These are phyloP conservation scores for Gerris buenoi DNA, from an alignment of 1,140 invertebrate species.

Conservation along the genomic window DNA sequence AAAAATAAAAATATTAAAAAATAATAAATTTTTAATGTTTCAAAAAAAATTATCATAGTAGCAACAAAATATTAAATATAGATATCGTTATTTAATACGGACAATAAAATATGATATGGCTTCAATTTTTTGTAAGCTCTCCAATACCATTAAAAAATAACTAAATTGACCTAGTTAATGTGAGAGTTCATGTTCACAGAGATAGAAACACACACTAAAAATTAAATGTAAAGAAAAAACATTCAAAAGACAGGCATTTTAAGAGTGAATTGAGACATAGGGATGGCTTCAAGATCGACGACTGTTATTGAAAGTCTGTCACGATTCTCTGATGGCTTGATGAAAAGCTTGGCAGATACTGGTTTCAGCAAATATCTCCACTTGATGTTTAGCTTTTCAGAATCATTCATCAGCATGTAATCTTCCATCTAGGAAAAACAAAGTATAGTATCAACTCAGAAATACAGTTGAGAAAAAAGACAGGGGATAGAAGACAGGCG, in stretches of 20 bases:
- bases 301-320: slow-evolving; percentile 13
- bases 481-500: too few relatives aligned
- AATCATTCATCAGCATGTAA: slow-evolving; percentile 28
- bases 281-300: slow-evolving; percentile 13
- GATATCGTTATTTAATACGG: too few relatives aligned
- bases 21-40: too few relatives aligned
- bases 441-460: slow-evolving; percentile 9
- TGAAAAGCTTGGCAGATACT: slow-evolving; percentile 32
- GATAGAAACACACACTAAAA: too few relatives aligned
- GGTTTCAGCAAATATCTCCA: slow-evolving; percentile 37
- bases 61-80: too few relatives aligned
- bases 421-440: slow-evolving; percentile 24
- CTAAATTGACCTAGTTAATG: too few relatives aligned
- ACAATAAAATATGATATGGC: too few relatives aligned
- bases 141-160: too few relatives aligned
- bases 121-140: too few relatives aligned
- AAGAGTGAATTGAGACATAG: slow-evolving; percentile 12
- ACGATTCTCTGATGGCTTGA: slow-evolving; percentile 19
- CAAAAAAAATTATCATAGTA: too few relatives aligned
- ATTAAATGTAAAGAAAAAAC: not conserved
- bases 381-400: slow-evolving; percentile 32
- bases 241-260: slow-evolving; percentile 18
- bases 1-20: too few relatives aligned
- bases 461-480: slow-evolving; percentile 12
- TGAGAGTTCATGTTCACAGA: too few relatives aligned